Evolutionary conservation across 2,797 vertebrate species (phyloP).

Genomic region (Pteropus rufus): DNA sequence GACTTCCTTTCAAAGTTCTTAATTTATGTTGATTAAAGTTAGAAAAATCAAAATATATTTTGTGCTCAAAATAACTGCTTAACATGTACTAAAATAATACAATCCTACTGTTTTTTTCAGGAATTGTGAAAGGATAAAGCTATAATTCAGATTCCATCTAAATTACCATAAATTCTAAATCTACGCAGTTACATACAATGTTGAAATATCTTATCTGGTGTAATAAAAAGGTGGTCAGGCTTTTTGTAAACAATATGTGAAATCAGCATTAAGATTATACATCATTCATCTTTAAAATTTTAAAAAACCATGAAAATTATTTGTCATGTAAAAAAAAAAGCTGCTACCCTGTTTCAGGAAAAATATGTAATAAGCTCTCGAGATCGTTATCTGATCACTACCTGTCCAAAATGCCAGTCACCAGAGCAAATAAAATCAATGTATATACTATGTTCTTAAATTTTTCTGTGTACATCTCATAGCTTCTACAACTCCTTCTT

Average conservation of each 20-base stretch:
- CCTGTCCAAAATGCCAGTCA: background rate
- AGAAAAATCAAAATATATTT: background rate
- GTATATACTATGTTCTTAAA: background rate
- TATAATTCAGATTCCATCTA: background rate
- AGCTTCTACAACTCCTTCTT: background rate
- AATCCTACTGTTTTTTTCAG: background rate
- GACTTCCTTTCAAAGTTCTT: background rate
- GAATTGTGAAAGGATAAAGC: background rate
- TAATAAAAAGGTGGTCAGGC: background rate
- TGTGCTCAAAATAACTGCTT: background rate
- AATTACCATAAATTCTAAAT: background rate
- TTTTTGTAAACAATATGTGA: background rate
- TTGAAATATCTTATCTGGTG: background rate
- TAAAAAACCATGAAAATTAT: background rate
- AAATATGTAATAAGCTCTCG: background rate
- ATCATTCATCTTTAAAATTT: background rate
- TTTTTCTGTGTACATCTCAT: conserved; percentile 12
- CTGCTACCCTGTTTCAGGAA: background rate
- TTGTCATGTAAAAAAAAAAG: background rate
- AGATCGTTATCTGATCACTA: background rate
- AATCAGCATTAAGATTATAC: background rate
- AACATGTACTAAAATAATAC: background rate
- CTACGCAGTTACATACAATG: background rate
- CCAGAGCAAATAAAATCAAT: background rate
- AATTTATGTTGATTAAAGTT: background rate